Conservation (phyloP, 2,113 vertebrate species). For the Chitala chitala region DNA sequence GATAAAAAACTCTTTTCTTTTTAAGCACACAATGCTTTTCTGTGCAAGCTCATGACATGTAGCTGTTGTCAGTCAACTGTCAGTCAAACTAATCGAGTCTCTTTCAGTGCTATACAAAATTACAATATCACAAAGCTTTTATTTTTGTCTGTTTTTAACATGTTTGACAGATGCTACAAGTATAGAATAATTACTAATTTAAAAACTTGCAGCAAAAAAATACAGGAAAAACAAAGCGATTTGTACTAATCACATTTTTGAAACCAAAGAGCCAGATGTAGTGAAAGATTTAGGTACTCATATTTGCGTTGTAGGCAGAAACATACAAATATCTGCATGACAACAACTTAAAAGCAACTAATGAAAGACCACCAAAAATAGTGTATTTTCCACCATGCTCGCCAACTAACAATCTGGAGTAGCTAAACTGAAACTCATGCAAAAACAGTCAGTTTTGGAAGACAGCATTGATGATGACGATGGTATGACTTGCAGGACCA, state of each 20-base stretch:
- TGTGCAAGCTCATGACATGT: background rate
- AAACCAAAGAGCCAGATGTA: background rate
- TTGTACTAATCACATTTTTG: background rate
- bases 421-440: slow-evolving; percentile 10
- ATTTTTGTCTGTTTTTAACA: background rate
- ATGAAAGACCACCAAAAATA: slow-evolving; percentile 4
- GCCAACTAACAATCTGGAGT: background rate
- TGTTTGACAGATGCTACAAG: background rate
- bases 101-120: background rate
- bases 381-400: background rate
- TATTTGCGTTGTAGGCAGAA: background rate
- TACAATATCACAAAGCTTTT: background rate
- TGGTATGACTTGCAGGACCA: background rate
- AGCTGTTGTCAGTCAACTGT: slow-evolving; percentile 4
- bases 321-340: background rate
- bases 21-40: slow-evolving; percentile 20
- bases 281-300: background rate
- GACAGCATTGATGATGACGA: background rate
- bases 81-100: background rate
- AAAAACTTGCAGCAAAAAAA: background rate
- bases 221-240: background rate
- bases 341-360: background rate
- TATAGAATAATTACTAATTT: background rate
- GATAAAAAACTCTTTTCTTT: slow-evolving; percentile 27
- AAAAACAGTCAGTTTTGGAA: slow-evolving; percentile 11